phyloP scores from a whole-genome alignment of 2,113 vertebrate genomes.

The Chloropsis cyanopogon region DNA sequence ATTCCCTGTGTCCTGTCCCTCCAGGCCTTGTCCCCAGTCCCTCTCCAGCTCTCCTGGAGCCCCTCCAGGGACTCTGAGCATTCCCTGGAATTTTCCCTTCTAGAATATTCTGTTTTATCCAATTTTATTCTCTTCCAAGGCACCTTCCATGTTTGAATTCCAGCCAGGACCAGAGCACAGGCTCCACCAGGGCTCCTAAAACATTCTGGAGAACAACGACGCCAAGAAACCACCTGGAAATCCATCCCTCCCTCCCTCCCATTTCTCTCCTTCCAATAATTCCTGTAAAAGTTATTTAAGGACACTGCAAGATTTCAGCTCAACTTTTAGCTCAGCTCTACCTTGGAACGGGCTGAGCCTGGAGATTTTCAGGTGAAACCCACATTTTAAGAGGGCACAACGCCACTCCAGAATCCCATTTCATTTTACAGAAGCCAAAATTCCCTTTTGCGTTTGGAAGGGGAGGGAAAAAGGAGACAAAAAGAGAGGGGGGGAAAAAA shows the following conservation, averaged over 20 bases:
- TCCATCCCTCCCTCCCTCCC: background rate
- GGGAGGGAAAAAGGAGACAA: fast-evolving
- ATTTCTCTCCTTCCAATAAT: background rate
- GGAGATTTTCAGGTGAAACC: background rate
- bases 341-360: background rate
- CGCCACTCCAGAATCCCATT: fast-evolving
- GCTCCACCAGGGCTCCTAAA: background rate
- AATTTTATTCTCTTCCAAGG: background rate
- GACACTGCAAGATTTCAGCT: background rate
- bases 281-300: background rate
- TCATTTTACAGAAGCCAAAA: background rate
- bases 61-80: fast-evolving
- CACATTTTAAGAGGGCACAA: fast-evolving
- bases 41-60: background rate
- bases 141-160: background rate
- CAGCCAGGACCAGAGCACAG: background rate
- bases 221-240: background rate
- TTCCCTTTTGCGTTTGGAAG: too few species aligned
- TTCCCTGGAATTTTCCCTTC: background rate
- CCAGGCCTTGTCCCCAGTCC: background rate
- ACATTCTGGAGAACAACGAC: fast-evolving
- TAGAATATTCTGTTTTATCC: background rate
- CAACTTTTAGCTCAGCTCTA: background rate
- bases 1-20: background rate
- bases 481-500: fast-evolving